Conservation (phyloP, 2,888 invertebrate genomes). For the Ptilodon capucinus region DNA sequence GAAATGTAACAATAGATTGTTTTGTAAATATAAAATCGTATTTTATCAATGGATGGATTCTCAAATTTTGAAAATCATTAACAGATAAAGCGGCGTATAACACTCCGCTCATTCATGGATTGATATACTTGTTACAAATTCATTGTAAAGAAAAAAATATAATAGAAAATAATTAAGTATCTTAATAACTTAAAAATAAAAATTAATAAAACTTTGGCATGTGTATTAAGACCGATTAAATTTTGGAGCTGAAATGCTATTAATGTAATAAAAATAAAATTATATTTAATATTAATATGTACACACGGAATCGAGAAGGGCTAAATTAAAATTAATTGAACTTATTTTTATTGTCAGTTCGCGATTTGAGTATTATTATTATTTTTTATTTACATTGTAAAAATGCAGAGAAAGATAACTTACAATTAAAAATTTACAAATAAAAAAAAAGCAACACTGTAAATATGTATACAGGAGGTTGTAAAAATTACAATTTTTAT, state of each 20-base stretch:
- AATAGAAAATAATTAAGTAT: slow-evolving; percentile 62
- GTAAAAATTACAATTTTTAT: slow-evolving; percentile 22
- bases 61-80: slow-evolving; percentile 46
- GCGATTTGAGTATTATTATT: slow-evolving; percentile 78
- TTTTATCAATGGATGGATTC: slow-evolving; percentile 76
- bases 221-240: slow-evolving; percentile 79
- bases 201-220: slow-evolving; percentile 82
- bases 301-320: slow-evolving; percentile 50
- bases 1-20: slow-evolving; percentile 76
- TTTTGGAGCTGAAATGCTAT: slow-evolving; percentile 76
- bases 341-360: slow-evolving; percentile 81
- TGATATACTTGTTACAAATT: slow-evolving; percentile 56
- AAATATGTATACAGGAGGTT: slow-evolving; percentile 24
- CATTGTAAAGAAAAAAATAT: slow-evolving; percentile 51
- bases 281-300: slow-evolving; percentile 60
- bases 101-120: slow-evolving; percentile 13
- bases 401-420: slow-evolving; percentile 50
- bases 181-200: slow-evolving; percentile 74
- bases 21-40: slow-evolving; percentile 76
- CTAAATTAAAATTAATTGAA: slow-evolving; percentile 69
- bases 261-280: slow-evolving; percentile 67
- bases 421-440: slow-evolving; percentile 40
- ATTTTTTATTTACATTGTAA: slow-evolving; percentile 61
- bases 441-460: slow-evolving; percentile 32
- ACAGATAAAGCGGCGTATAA: slow-evolving; percentile 9